A percentile compares a stretch with the other conserved stretches of the same genome.
Conservation (phyloP, 2,113 vertebrate genomes). For the Helogale parvula region DNA sequence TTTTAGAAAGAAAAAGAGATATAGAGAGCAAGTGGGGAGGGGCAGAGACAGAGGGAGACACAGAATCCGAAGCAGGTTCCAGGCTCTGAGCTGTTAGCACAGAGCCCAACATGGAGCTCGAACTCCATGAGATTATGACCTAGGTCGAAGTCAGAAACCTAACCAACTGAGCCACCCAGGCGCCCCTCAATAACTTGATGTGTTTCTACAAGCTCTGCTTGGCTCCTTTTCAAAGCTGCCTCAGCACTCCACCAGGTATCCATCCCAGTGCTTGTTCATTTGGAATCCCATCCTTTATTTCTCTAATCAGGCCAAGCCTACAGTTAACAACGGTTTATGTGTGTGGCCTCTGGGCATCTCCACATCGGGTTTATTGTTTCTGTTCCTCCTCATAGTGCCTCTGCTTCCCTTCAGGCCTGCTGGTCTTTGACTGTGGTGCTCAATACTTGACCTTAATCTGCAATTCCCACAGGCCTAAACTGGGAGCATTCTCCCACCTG, state of each 20-base stretch:
- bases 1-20: too few relatives aligned
- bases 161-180: too few relatives aligned
- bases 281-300: background rate
- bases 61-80: too few relatives aligned
- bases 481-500: background rate
- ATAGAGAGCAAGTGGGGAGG: too few relatives aligned
- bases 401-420: background rate
- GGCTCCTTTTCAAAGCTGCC: background rate
- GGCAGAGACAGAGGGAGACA: too few relatives aligned
- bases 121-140: too few relatives aligned
- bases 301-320: background rate
- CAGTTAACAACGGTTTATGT: background rate
- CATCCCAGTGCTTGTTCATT: background rate
- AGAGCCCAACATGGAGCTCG: too few relatives aligned
- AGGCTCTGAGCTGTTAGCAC: too few relatives aligned
- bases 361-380: background rate
- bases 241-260: background rate
- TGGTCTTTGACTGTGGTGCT: background rate
- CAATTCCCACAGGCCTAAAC: background rate
- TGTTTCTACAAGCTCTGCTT: background rate
- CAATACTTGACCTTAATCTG: background rate
- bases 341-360: background rate
- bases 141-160: too few relatives aligned
- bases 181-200: background rate
- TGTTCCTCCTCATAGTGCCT: background rate